Conservation (phyloP, 2,113 vertebrate species). For the Camelus bactrianus region DNA sequence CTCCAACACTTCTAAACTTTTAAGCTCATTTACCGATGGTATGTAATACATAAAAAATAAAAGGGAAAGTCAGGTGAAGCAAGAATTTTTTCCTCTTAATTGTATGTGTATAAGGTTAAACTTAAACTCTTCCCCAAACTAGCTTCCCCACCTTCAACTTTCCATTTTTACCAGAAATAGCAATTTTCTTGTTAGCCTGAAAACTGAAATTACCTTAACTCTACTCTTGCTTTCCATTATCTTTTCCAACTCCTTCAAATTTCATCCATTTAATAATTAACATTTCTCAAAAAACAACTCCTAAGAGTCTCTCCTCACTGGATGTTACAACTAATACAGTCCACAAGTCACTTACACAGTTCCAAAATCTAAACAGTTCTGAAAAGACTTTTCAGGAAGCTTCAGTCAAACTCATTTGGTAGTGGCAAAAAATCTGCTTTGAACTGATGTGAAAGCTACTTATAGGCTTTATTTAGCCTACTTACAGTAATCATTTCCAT, state of each 20-base stretch:
- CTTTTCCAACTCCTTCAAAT: conserved; percentile 1
- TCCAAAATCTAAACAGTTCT: conserved; percentile 36
- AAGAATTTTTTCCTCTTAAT: neutral
- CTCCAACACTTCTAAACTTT: neutral
- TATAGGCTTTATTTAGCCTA: neutral
- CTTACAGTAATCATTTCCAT: conserved; percentile 26
- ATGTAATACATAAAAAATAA: conserved; percentile 23
- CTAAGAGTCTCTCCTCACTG: neutral
- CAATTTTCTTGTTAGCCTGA: neutral
- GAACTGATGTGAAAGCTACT: conserved; percentile 27
- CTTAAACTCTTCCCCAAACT: conserved; percentile 18
- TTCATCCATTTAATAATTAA: neutral
- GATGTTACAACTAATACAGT: neutral
- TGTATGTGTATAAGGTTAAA: neutral
- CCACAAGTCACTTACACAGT: neutral
- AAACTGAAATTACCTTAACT: neutral
- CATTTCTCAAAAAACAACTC: conserved; percentile 14
- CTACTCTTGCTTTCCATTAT: neutral
- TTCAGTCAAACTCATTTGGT: conserved; percentile 26
- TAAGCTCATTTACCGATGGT: neutral
- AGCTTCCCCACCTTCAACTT: neutral
- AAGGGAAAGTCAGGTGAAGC: neutral
- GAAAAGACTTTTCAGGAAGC: neutral
- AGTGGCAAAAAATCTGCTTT: conserved; percentile 28
- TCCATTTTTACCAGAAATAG: conserved; percentile 7